Evolutionary conservation across 2,113 vertebrate genomes (phyloP), one percentile per base, ranked within the genome.

Genomic region (Furnarius figulus): DNA sequence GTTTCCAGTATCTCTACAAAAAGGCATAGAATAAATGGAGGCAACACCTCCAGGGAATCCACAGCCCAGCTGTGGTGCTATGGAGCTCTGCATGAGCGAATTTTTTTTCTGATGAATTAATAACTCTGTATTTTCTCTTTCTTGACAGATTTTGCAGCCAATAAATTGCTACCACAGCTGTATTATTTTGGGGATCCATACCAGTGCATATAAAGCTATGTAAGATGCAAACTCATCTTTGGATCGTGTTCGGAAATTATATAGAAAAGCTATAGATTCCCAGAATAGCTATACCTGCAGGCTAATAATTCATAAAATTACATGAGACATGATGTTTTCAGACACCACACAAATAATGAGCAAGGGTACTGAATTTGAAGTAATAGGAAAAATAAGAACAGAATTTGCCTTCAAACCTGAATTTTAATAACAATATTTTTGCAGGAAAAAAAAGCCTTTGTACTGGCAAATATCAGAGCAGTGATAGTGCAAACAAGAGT

Each of bases 401-500:
- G 7, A 62, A 81, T 62, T 87, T 84, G 33, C 28, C n/a, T 89
- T 81, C 55, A 81, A 81, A 81, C 11, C 8, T 82, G 73, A 71
- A 62, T n/a, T 46, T 94, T 65, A 68, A 17, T 24, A 66, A 44
- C 5, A 44, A 3, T 25, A 6, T 59, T 61, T 83, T 92, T 52
- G 2, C 5, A 53, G 4, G 14, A 0, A 50, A 63, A 44, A 55
- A 20, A 4, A 0, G 1, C 19, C 49, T 77, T 87, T 58, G 27
- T 25, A 20, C 67, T 40, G 49, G 12, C 39, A 94, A 82, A 62
- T 27, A 44, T n/a, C 1, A 0, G 56, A 56, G 19, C 39, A 55
- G 28, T 62, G 33, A 33, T 7, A 24, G 14, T 40, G 30, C 35
- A 42, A 85, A 50, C 6, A 12, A 35, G 28, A 59, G 25, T 52